Base-by-base conservation (phyloP, 2,113 vertebrate species). In the Ardeotis arabs region DNA sequence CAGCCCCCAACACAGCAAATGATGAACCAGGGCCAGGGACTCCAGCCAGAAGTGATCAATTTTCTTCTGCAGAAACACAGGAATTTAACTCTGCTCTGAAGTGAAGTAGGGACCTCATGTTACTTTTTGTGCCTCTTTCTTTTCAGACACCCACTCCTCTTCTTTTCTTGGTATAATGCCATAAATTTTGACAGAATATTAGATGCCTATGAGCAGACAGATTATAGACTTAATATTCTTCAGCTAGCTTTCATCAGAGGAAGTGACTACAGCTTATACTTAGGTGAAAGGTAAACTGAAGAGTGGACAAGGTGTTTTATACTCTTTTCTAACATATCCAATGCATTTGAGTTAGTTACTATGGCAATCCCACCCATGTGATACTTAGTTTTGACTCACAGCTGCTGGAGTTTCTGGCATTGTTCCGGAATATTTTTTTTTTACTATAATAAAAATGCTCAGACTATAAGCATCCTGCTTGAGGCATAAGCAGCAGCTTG, bases 351-450 rank as follows among this genome's bases (percentile, higher is more conserved):
- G 52, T 75, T 92, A 79, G 94, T 97, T 96, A 72, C 95, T 95
- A 96, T 93, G 74, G 89, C 2, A 35, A 95, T 97, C 68, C 67
- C 83, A 97, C 84, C 63, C 93, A 77, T 95, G 93, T 91, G 96
- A 96, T 96, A 93, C 75, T 92, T 93, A 74, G 92, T 88, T 96
- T 96, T 95, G 92, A 95, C 95, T 96, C 91, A 88, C 96, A 97
- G 90, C 94, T 97, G 97, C 91, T 96, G 89, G 67, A 95, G 39
- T 96, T 58, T 95, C 87, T 95, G 95, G 87, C 93, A 91, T 88
- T 96, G 86, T 95, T 93, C 78, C 0, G 52, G 56, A 91, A 19
- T 84, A 77, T 80, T 41, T 88, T 89, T 94, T 84, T 85, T 83
- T 84, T 53, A 44, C 68, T 92, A 92, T 96, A 96, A 96, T 97